phyloP scores from a whole-genome alignment of 1,140 invertebrate species.

The Brachionus calyciflorus region DNA sequence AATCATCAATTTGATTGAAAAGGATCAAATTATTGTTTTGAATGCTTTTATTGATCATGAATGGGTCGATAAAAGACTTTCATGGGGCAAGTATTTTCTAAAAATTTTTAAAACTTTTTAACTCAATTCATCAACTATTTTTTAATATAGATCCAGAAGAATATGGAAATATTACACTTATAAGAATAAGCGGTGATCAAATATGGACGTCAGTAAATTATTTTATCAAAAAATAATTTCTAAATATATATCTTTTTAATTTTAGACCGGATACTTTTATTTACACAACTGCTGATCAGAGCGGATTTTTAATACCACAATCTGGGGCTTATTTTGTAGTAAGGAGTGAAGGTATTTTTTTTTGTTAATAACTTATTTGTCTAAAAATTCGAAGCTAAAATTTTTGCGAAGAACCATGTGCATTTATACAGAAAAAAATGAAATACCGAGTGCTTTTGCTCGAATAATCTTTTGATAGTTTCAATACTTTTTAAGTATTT shows the following conservation, averaged over 20 bases:
- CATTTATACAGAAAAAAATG: too few species aligned
- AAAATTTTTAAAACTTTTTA: background rate
- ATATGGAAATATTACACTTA: conserved; percentile 13
- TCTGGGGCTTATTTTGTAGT: conserved; percentile 17
- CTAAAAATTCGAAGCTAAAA: background rate
- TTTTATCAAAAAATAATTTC: background rate
- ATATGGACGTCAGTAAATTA: conserved; percentile 33
- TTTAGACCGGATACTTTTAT: conserved; percentile 46
- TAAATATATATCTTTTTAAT: background rate
- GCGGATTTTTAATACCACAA: conserved; percentile 44
- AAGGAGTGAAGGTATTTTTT: conserved; percentile 18
- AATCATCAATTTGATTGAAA: conserved; percentile 46
- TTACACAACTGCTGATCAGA: conserved; percentile 45
- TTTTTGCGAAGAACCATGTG: too few species aligned
- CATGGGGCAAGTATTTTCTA: conserved; percentile 1
- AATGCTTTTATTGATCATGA: conserved; percentile 47
- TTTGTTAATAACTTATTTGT: background rate
- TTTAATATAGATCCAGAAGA: conserved; percentile 18
- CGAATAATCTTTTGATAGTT: too few species aligned
- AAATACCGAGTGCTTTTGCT: too few species aligned
- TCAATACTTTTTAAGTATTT: too few species aligned
- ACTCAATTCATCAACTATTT: background rate
- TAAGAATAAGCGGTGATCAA: conserved; percentile 15
- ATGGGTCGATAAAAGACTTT: conserved; percentile 43
- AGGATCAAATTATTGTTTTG: conserved; percentile 47